Evolutionary conservation across 2,797 vertebrate species (phyloP).

Genomic region (Todus mexicanus): DNA sequence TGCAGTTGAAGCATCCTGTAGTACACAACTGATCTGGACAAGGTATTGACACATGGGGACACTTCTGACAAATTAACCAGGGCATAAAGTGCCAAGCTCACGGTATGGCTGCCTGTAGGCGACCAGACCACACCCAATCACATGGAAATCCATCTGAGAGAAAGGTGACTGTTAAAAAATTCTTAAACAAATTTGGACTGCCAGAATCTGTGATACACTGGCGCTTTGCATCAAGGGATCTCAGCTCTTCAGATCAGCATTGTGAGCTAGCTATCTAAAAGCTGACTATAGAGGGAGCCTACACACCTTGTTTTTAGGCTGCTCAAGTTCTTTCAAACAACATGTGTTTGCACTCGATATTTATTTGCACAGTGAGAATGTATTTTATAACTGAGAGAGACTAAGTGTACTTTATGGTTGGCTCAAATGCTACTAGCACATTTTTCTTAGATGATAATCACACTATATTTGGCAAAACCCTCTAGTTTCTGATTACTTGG

Average conservation of each 20-base stretch:
- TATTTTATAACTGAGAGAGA: neutral
- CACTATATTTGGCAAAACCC: neutral
- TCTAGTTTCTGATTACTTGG: neutral
- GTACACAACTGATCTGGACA: neutral
- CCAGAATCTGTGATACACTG: neutral
- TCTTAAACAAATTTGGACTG: neutral
- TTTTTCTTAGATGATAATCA: constrained; percentile 18
- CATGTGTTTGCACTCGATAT: neutral
- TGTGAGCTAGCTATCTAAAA: neutral
- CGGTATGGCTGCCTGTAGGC: neutral
- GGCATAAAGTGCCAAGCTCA: neutral
- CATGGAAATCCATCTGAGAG: neutral
- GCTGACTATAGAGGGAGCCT: constrained; percentile 38
- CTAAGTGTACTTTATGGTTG: constrained; percentile 6
- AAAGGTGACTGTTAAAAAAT: neutral
- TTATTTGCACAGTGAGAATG: neutral
- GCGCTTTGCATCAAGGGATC: neutral
- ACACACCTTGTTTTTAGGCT: neutral
- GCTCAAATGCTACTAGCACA: neutral
- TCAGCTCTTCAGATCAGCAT: neutral
- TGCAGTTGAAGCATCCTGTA: neutral
- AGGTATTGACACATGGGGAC: neutral
- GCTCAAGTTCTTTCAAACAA: neutral
- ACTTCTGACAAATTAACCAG: neutral
- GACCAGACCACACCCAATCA: neutral